Percentiles rank a stretch among this genome's conserved stretches.
Evolutionary conservation across 1,140 invertebrate genomes (phyloP).

Genomic region (Oncopodura yosiiana): DNA sequence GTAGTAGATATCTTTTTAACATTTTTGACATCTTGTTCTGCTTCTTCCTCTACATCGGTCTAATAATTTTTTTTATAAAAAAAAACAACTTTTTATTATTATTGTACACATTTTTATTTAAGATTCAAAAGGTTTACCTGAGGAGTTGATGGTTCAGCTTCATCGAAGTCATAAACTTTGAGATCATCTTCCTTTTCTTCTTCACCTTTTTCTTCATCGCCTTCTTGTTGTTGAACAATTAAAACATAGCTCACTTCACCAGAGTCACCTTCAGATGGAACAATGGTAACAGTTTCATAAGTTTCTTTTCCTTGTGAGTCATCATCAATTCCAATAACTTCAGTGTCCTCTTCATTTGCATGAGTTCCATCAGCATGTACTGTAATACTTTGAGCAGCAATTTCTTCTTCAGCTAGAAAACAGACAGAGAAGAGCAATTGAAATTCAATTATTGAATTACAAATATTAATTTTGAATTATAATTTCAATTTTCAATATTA

Average conservation of each 20-base stretch:
- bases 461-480: not conserved
- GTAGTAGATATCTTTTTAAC: constrained; percentile 51
- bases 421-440: not conserved
- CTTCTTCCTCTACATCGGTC: constrained; percentile 45
- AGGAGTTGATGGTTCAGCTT: constrained; percentile 47
- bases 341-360: constrained; percentile 13
- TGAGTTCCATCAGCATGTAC: constrained; percentile 14
- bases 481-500: not conserved
- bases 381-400: constrained; percentile 26
- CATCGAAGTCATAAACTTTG: constrained; percentile 50
- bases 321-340: constrained; percentile 26
- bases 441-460: no score
- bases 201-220: constrained; percentile 43
- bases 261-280: constrained; percentile 66
- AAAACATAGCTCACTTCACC: constrained; percentile 81
- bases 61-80: constrained; percentile 26
- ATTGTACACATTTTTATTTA: constrained; percentile 13
- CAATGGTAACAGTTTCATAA: constrained; percentile 75
- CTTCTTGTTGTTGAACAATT: constrained; percentile 65
- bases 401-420: constrained; percentile 6
- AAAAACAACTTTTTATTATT: constrained; percentile 1
- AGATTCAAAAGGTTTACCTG: constrained; percentile 18
- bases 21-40: constrained; percentile 58
- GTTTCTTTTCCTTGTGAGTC: constrained; percentile 40
- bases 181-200: constrained; percentile 43